A percentile compares a stretch with the other conserved stretches of the same genome.
Conservation (phyloP, 2,797 vertebrate genomes). For the Enteromius mattozi region DNA sequence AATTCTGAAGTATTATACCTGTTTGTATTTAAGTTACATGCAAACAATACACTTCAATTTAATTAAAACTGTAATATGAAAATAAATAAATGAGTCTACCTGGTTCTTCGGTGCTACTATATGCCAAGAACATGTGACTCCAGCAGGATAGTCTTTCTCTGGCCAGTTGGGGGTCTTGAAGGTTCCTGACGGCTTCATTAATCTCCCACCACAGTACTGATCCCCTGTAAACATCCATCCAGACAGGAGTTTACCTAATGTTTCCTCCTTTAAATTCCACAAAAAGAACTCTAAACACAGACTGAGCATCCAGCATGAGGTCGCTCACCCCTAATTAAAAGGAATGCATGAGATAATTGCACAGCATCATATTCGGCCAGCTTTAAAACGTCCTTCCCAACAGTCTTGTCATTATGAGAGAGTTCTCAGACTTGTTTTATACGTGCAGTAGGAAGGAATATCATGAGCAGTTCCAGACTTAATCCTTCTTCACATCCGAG, state of each 20-base stretch:
- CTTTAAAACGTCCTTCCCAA: constrained; percentile 46
- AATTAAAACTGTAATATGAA: neutral
- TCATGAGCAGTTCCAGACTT: constrained; percentile 15
- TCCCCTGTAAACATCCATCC: constrained; percentile 80
- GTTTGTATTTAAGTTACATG: neutral
- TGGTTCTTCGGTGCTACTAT: constrained; percentile 95
- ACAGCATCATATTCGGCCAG: constrained; percentile 33
- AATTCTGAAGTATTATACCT: neutral
- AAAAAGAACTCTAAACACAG: constrained; percentile 39
- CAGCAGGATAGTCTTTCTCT: constrained; percentile 94
- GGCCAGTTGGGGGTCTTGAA: constrained; percentile 99
- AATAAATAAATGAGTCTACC: constrained; percentile 72
- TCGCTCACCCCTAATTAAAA: constrained; percentile 20
- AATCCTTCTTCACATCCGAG: neutral
- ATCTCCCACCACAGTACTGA: constrained; percentile 93
- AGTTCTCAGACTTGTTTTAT: constrained; percentile 38
- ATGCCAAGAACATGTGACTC: constrained; percentile 96
- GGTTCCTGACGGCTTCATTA: constrained; percentile 88
- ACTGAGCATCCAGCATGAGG: neutral
- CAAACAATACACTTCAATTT: neutral
- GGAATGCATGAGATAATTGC: constrained; percentile 29
- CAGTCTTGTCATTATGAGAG: constrained; percentile 55
- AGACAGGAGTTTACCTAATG: constrained; percentile 23
- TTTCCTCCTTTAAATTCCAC: constrained; percentile 22
- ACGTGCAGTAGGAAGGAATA: constrained; percentile 49